These are phyloP conservation scores for Trachurus trachurus DNA, from an alignment of 2,797 vertebrate species.

Conservation along the genomic window DNA sequence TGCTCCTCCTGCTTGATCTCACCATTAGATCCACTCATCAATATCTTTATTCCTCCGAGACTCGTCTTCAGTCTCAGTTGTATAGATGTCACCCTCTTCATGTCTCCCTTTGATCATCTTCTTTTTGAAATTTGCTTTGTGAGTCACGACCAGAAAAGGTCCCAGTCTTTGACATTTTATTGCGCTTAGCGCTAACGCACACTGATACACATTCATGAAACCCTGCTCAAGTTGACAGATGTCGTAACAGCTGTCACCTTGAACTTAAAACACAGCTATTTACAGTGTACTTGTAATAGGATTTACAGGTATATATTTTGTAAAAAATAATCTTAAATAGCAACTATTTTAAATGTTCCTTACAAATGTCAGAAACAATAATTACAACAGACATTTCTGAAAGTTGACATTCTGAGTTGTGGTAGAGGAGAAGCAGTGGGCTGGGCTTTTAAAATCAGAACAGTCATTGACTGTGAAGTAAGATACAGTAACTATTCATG, in stretches of 20 bases:
- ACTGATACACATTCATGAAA: too few species aligned
- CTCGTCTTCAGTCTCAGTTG: neutral
- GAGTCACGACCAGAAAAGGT: neutral
- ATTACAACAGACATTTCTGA: neutral
- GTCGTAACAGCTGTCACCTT: neutral
- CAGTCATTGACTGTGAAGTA: neutral
- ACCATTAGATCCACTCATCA: conserved; percentile 2
- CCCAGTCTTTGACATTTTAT: too few species aligned
- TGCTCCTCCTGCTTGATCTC: conserved; percentile 4
- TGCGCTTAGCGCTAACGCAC: too few species aligned
- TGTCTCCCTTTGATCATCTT: neutral
- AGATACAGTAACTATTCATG: neutral
- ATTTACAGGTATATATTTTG: neutral
- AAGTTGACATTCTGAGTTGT: neutral
- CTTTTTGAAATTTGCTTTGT: neutral
- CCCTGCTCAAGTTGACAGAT: too few species aligned
- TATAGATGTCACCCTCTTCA: neutral
- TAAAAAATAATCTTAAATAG: neutral
- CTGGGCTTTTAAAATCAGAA: neutral
- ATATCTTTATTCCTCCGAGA: neutral
- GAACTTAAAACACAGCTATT: neutral
- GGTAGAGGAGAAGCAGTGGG: neutral
- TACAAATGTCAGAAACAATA: neutral
- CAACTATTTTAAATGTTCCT: neutral
- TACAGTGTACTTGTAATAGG: neutral